Conservation (phyloP, 2,113 vertebrate genomes). For the Colistium nudipinnis region DNA sequence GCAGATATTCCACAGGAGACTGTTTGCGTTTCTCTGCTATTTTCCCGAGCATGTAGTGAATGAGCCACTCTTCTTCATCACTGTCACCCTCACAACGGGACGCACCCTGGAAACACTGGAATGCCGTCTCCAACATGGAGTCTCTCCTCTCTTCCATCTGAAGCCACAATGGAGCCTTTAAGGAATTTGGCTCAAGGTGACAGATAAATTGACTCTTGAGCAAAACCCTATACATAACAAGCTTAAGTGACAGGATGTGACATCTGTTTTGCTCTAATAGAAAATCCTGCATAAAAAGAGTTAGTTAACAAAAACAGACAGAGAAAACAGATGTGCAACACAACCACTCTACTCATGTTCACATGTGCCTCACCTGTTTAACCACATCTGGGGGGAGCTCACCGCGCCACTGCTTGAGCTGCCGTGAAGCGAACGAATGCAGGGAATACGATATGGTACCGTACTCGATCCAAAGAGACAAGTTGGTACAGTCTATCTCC, state of each 20-base stretch:
- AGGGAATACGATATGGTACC: conserved; percentile 93
- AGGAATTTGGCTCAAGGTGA: conserved; percentile 12
- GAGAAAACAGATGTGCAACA: neutral
- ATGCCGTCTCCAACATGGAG: conserved; percentile 92
- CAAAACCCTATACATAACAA: conserved; percentile 1
- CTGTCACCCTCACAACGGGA: conserved; percentile 92
- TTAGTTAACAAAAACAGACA: neutral
- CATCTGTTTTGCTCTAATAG: conserved; percentile 3
- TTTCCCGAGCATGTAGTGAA: conserved; percentile 99
- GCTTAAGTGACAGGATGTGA: conserved; percentile 12
- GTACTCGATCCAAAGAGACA: conserved; percentile 97
- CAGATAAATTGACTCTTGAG: conserved; percentile 26
- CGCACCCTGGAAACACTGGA: conserved; percentile 90
- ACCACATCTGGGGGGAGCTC: conserved; percentile 90
- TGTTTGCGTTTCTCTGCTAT: conserved; percentile 94
- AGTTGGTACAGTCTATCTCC: conserved; percentile 93
- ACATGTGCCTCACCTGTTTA: conserved; percentile 86
- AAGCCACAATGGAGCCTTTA: conserved; percentile 23
- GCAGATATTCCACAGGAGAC: conserved; percentile 86
- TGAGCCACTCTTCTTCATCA: conserved; percentile 98
- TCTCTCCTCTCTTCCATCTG: conserved; percentile 93
- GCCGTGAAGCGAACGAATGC: conserved; percentile 94
- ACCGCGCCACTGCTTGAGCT: conserved; percentile 92
- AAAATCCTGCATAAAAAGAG: neutral
- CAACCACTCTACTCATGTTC: neutral